phyloP scores from a whole-genome alignment of 2,888 invertebrate genomes.

The Helobdella robusta region DNA sequence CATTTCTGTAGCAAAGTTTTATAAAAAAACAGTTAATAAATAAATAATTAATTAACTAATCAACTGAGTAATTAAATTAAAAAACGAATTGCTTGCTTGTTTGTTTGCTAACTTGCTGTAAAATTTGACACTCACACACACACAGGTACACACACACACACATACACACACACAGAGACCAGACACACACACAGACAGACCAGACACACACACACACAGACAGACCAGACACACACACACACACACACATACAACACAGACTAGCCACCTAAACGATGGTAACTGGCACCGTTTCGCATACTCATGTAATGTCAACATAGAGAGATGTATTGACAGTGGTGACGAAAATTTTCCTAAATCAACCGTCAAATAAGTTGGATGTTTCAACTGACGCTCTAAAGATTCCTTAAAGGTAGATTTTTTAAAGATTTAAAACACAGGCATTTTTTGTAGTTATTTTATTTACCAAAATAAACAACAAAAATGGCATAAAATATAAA shows the following conservation, averaged over 20 bases:
- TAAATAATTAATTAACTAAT: background rate
- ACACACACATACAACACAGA: conserved; percentile 12
- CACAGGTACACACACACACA: too few species aligned
- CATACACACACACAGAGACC: too few species aligned
- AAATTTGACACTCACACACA: too few species aligned
- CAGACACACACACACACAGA: background rate
- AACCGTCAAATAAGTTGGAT: conserved; percentile 39
- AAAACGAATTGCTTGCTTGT: too few species aligned
- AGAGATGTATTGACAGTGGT: conserved; percentile 41
- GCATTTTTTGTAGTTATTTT: background rate
- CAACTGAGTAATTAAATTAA: too few species aligned
- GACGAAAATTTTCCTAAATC: conserved; percentile 45
- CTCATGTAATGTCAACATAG: conserved; percentile 40
- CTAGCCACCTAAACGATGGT: conserved; percentile 34
- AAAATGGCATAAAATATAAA: conserved; percentile 1
- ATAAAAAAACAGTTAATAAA: background rate
- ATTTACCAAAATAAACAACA: conserved; percentile 14
- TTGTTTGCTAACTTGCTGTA: too few species aligned
- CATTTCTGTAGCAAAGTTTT: background rate
- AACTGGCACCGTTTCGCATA: conserved; percentile 38
- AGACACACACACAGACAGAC: background rate
- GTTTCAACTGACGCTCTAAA: conserved; percentile 39
- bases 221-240: background rate
- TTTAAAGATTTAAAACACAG: too few species aligned
- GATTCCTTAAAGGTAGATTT: conserved; percentile 39